Evolutionary conservation across 1,140 invertebrate species (phyloP).

Genomic region (Aethina tumida): DNA sequence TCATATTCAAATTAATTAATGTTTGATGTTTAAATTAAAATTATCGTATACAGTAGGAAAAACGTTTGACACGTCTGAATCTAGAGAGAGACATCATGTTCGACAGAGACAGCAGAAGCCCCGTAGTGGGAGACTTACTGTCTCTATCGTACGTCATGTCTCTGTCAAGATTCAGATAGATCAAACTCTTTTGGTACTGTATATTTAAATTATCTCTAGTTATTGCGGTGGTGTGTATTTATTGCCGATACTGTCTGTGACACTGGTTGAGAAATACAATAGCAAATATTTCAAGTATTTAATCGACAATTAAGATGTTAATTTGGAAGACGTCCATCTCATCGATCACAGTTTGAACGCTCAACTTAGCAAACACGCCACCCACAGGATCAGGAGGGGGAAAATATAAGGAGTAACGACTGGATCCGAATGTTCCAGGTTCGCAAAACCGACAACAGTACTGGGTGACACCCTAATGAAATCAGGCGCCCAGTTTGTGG

Average conservation of each 20-base stretch:
- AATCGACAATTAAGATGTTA: constrained; percentile 37
- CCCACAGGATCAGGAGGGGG: constrained; percentile 43
- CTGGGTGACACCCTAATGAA: constrained; percentile 47
- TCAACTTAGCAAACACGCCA: constrained; percentile 79
- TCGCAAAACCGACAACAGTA: constrained; percentile 45
- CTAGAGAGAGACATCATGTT: too few species aligned
- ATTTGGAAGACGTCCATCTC: constrained; percentile 48
- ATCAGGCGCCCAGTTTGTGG: constrained; percentile 64
- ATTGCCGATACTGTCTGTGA: constrained; percentile 50
- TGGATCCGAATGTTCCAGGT: constrained; percentile 67
- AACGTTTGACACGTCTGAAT: too few species aligned
- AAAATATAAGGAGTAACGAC: constrained; percentile 52
- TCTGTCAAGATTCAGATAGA: too few species aligned
- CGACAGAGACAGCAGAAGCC: too few species aligned
- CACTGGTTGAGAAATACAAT: constrained; percentile 49
- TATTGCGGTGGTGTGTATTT: too few species aligned
- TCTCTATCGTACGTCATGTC: too few species aligned
- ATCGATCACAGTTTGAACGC: constrained; percentile 82
- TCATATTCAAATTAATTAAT: too few species aligned
- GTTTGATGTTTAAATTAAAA: too few species aligned
- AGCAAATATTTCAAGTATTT: constrained; percentile 51
- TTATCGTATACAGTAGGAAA: too few species aligned
- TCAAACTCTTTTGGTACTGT: too few species aligned
- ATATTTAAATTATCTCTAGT: too few species aligned
- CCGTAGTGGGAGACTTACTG: too few species aligned